Percentiles rank a stretch among this genome's conserved stretches.
These are phyloP conservation scores for Diarsia rubi DNA, from an alignment of 2,888 invertebrate species.

Conservation along the genomic window DNA sequence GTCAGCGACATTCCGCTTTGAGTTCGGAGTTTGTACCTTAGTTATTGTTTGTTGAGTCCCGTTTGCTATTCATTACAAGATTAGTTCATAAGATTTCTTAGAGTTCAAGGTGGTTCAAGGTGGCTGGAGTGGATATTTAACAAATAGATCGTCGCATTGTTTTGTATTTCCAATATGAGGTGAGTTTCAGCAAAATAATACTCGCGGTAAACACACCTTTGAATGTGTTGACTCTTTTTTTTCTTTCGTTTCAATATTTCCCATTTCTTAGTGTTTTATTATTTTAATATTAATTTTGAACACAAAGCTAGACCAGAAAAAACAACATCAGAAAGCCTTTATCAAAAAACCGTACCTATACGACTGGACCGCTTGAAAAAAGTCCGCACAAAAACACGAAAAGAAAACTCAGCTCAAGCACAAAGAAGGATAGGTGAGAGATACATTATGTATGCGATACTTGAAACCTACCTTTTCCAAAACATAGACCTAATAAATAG, in stretches of 20 bases:
- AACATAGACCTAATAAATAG: constrained; percentile 83
- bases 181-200: not conserved
- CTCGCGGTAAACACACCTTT: not conserved
- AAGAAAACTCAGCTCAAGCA: constrained; percentile 32
- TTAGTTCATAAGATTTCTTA: constrained; percentile 41
- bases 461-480: constrained; percentile 73
- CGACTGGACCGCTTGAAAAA: constrained; percentile 8
- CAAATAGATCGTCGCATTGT: not conserved
- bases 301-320: not conserved
- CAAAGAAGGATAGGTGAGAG: constrained; percentile 57
- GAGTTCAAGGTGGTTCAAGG: constrained; percentile 52
- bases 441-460: constrained; percentile 67
- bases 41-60: constrained; percentile 33
- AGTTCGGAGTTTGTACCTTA: constrained; percentile 20
- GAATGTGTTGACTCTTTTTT: not conserved
- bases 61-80: constrained; percentile 29
- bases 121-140: not conserved
- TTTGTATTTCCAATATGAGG: not conserved
- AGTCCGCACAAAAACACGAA: constrained; percentile 22
- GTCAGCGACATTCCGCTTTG: constrained; percentile 57
- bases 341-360: constrained; percentile 13
- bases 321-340: not conserved
- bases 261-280: not conserved
- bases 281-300: not conserved
- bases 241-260: not conserved